Conservation (phyloP, 2,113 vertebrate genomes). For the Phalacrocorax pelagicus region DNA sequence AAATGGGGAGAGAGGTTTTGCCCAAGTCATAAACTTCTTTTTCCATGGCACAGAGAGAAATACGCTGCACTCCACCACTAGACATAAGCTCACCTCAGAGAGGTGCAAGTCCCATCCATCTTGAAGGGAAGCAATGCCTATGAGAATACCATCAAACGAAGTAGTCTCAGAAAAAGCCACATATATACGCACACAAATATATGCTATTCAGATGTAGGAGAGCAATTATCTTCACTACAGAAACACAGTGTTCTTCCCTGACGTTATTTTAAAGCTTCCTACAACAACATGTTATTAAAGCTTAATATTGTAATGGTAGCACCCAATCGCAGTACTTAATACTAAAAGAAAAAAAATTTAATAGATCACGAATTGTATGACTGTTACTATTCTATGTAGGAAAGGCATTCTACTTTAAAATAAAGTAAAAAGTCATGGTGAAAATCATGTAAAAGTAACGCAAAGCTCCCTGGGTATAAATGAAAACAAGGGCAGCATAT, state of each 20-base stretch:
- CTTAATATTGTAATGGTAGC: neutral
- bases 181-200: neutral
- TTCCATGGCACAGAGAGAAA: neutral
- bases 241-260: neutral
- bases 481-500: neutral
- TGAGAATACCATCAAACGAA: neutral
- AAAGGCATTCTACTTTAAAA: neutral
- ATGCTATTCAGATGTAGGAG: accelerated
- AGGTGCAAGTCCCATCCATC: neutral
- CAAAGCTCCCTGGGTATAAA: neutral
- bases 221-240: neutral
- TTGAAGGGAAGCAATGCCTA: neutral
- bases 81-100: neutral
- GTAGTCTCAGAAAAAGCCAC: neutral
- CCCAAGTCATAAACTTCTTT: constrained; percentile 12
- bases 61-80: neutral
- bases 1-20: neutral
- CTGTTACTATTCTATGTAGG: accelerated
- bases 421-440: neutral
- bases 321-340: neutral
- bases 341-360: neutral
- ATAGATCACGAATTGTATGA: neutral
- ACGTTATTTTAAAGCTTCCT: neutral
- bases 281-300: accelerated
- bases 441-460: neutral